These are phyloP conservation scores for Drosophila antonietae DNA, from an alignment of 2,888 invertebrate species.

Conservation along the genomic window DNA sequence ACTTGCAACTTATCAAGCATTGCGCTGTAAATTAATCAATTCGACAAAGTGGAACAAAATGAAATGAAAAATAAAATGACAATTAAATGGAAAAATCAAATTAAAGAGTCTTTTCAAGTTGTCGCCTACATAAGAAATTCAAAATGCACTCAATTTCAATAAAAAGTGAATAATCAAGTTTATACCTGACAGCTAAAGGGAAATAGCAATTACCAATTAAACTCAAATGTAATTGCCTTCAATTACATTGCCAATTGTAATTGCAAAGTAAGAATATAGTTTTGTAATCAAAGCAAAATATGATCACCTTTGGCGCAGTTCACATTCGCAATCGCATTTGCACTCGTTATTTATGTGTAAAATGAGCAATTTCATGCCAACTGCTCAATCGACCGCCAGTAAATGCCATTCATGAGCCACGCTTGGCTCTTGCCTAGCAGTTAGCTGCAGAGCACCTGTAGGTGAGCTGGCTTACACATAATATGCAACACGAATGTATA, in stretches of 20 bases:
- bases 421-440: too few relatives aligned
- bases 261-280: not conserved
- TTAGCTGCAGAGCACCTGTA: slow-evolving; percentile 13
- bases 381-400: slow-evolving; percentile 19
- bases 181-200: not conserved
- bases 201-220: not conserved
- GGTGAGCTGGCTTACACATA: slow-evolving; percentile 10
- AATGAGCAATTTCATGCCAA: slow-evolving; percentile 16
- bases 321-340: not conserved
- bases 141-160: not conserved
- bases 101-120: too few relatives aligned
- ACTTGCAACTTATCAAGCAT: too few relatives aligned
- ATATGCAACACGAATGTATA: slow-evolving; percentile 9
- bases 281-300: not conserved
- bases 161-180: not conserved
- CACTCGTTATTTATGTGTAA: slow-evolving; percentile 2
- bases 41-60: not conserved
- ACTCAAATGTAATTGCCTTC: too few relatives aligned
- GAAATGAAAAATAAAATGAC: not conserved
- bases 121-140: too few relatives aligned
- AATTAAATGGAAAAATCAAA: too few relatives aligned
- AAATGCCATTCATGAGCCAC: slow-evolving; percentile 1
- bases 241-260: too few relatives aligned
- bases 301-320: not conserved
- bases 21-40: too few relatives aligned